Evolutionary conservation across 2,888 invertebrate species (phyloP).

Genomic region (Helleia helle): DNA sequence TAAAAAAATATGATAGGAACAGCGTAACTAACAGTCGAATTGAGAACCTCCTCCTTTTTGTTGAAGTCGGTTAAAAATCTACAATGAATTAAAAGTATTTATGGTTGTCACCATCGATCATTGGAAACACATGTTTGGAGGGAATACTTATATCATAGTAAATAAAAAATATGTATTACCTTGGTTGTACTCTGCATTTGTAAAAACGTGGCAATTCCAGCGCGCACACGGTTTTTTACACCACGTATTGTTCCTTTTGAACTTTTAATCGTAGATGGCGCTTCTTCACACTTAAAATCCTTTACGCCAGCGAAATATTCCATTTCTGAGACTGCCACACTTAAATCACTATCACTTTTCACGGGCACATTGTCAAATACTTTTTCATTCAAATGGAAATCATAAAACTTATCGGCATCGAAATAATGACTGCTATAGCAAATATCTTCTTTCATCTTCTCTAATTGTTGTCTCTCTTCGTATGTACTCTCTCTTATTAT

Average conservation of each 20-base stretch:
- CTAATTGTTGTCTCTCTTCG: constrained; percentile 75
- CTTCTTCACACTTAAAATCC: constrained; percentile 77
- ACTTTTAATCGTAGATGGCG: constrained; percentile 88
- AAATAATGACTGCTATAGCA: constrained; percentile 73
- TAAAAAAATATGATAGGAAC: too few relatives aligned
- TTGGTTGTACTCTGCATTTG: constrained; percentile 86
- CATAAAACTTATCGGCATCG: constrained; percentile 86
- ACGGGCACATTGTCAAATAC: constrained; percentile 60
- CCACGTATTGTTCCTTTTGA: constrained; percentile 94
- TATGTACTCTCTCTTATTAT: constrained; percentile 79
- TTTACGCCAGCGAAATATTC: constrained; percentile 87
- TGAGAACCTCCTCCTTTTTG: too few relatives aligned
- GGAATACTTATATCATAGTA: too few relatives aligned
- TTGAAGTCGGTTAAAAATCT: too few relatives aligned
- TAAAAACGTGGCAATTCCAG: constrained; percentile 95
- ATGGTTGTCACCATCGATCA: too few relatives aligned
- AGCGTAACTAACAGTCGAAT: too few relatives aligned
- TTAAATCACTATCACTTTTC: constrained; percentile 62
- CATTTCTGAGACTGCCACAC: constrained; percentile 63
- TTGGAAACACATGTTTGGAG: too few relatives aligned
- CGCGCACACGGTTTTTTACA: constrained; percentile 94
- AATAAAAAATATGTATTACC: too few relatives aligned
- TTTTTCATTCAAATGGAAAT: constrained; percentile 87
- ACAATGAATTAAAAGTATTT: too few relatives aligned
- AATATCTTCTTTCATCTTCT: constrained; percentile 56